A percentile compares a stretch with the other conserved stretches of the same genome.
Conservation (phyloP, 2,797 vertebrate genomes). For the Linurgus olivaceus region DNA sequence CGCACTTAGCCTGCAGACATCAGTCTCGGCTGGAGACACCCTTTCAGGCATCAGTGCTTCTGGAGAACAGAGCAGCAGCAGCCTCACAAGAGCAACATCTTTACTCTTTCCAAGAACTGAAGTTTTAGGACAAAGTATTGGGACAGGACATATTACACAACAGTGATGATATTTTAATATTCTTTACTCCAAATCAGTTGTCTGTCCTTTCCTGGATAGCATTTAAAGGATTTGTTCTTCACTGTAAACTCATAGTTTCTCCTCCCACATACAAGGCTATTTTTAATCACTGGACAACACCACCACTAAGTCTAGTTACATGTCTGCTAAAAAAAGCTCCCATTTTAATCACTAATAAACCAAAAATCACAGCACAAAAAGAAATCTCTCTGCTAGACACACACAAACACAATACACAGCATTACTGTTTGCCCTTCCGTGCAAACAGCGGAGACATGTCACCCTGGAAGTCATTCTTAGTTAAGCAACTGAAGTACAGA, state of each 20-base stretch:
- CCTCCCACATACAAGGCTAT: not conserved
- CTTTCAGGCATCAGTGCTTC: not conserved
- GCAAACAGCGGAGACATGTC: accelerated
- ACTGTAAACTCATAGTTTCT: not conserved
- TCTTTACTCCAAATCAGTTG: not conserved
- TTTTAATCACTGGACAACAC: not conserved
- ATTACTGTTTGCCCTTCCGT: not conserved
- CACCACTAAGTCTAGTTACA: not conserved
- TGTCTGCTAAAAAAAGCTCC: not conserved
- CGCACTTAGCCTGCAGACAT: not conserved
- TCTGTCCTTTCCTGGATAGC: not conserved
- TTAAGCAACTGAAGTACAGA: not conserved
- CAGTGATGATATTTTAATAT: not conserved
- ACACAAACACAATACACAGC: not conserved
- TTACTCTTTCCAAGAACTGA: not conserved
- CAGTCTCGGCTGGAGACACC: accelerated
- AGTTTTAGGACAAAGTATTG: not conserved
- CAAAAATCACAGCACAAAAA: not conserved
- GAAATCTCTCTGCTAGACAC: not conserved
- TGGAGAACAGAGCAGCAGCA: not conserved
- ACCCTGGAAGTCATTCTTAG: not conserved
- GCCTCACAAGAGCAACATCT: not conserved
- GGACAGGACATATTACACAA: not conserved
- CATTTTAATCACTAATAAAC: not conserved
- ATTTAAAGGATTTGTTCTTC: not conserved